A percentile compares a stretch with the other conserved stretches of the same genome.
phyloP scores from a whole-genome alignment of 2,888 invertebrate genomes.

The Linhomoeus sp. region DNA sequence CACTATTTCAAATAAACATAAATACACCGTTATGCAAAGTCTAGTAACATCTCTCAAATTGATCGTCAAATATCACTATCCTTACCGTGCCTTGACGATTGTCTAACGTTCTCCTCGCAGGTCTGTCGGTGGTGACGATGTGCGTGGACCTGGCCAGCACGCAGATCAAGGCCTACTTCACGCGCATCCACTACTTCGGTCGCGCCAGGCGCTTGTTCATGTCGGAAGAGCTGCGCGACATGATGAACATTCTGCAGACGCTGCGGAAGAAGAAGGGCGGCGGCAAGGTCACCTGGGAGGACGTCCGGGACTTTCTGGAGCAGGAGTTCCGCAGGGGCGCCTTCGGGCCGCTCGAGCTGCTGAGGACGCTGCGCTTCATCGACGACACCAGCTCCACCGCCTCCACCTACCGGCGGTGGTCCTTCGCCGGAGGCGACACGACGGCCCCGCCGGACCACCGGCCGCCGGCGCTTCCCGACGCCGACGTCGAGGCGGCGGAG shows the following conservation, averaged over 20 bases:
- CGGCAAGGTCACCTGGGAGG: slow-evolving; percentile 28
- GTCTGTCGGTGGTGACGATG: slow-evolving; percentile 27
- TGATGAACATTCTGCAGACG: slow-evolving; percentile 12
- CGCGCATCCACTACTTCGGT: slow-evolving; percentile 27
- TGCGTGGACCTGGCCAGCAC: slow-evolving; percentile 28
- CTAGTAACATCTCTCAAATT: too few species aligned
- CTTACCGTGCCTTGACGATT: too few species aligned
- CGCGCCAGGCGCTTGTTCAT: slow-evolving; percentile 25
- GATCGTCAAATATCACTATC: too few species aligned
- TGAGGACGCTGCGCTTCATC: slow-evolving; percentile 26
- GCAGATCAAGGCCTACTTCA: slow-evolving; percentile 27
- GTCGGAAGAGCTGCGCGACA: slow-evolving; percentile 27
- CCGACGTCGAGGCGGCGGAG: too few species aligned
- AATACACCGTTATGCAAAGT: too few species aligned
- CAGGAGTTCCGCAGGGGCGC: slow-evolving; percentile 22
- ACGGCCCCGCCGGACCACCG: too few species aligned
- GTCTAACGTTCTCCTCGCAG: too few species aligned
- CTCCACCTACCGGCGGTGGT: background rate
- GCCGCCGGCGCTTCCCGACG: too few species aligned
- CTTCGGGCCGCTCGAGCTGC: slow-evolving; percentile 24
- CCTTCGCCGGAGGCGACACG: background rate
- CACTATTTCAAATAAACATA: too few species aligned
- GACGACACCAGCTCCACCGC: slow-evolving; percentile 17
- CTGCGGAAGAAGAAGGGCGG: slow-evolving; percentile 20
- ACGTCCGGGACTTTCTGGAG: slow-evolving; percentile 24